Conservation (phyloP, 2,113 vertebrate species). For the Rallus limicola region DNA sequence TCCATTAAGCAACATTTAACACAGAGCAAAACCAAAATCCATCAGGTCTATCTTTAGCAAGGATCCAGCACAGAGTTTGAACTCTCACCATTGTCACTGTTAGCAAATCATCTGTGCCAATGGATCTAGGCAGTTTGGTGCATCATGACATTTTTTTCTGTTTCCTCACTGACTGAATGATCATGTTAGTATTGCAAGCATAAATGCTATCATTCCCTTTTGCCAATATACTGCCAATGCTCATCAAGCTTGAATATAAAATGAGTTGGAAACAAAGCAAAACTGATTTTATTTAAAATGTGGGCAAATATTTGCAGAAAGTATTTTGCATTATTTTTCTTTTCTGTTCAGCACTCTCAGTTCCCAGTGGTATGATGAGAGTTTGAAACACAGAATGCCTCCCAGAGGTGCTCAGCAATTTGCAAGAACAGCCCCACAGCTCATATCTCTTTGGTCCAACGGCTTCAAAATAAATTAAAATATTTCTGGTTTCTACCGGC, state of each 20-base stretch:
- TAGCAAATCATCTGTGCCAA: background rate
- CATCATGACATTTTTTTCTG: background rate
- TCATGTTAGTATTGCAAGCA: background rate
- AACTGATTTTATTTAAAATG: conserved; percentile 26
- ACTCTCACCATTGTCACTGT: background rate
- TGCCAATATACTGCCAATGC: background rate
- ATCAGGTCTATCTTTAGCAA: background rate
- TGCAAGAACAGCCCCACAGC: conserved; percentile 50
- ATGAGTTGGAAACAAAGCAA: conserved; percentile 13
- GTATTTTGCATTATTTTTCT: conserved; percentile 24
- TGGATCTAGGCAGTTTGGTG: background rate
- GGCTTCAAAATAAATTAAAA: conserved; percentile 46
- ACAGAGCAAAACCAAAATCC: background rate
- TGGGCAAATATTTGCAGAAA: conserved; percentile 32
- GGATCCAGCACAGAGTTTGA: background rate
- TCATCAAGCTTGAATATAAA: background rate
- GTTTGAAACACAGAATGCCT: background rate
- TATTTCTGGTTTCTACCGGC: conserved; percentile 6
- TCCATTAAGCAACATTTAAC: background rate
- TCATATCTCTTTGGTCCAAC: conserved; percentile 28
- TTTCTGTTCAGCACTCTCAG: conserved; percentile 12
- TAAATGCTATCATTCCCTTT: background rate
- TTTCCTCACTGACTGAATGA: background rate
- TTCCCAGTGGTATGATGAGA: conserved; percentile 4
- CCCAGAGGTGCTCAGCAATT: conserved; percentile 49